Conservation (phyloP, 1,140 invertebrate genomes). For the Vanessa atalanta region DNA sequence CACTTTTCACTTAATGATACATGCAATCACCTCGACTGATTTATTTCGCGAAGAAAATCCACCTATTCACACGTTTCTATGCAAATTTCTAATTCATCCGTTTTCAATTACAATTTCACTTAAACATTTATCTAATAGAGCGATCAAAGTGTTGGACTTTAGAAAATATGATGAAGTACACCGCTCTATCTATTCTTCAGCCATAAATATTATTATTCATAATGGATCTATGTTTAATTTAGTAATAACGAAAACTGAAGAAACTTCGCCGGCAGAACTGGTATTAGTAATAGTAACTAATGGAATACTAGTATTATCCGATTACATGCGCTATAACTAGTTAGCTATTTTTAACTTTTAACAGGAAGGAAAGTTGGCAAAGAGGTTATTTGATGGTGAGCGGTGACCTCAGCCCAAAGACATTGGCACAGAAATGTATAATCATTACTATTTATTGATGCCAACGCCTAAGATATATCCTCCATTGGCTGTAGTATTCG, state of each 20-base stretch:
- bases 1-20: slow-evolving; percentile 50
- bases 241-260: background rate
- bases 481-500: too few relatives aligned
- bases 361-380: too few relatives aligned
- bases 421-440: too few relatives aligned
- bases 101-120: slow-evolving; percentile 49
- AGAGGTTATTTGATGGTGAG: too few relatives aligned
- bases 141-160: slow-evolving; percentile 19
- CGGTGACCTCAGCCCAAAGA: too few relatives aligned
- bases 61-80: slow-evolving; percentile 52
- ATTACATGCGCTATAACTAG: too few relatives aligned
- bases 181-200: slow-evolving; percentile 9
- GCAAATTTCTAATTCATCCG: slow-evolving; percentile 49
- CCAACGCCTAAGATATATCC: too few relatives aligned
- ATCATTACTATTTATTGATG: too few relatives aligned
- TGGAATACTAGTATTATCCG: too few relatives aligned
- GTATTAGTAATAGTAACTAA: too few relatives aligned
- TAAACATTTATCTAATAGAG: slow-evolving; percentile 33
- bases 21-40: slow-evolving; percentile 45
- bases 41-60: slow-evolving; percentile 42
- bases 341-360: too few relatives aligned
- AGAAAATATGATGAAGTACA: slow-evolving; percentile 31
- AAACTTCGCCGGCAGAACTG: background rate
- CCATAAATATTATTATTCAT: slow-evolving; percentile 4
- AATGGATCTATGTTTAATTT: background rate